Percentiles rank a stretch among this genome's conserved stretches.
phyloP scores from a whole-genome alignment of 2,113 vertebrate species.

The Bos javanicus region DNA sequence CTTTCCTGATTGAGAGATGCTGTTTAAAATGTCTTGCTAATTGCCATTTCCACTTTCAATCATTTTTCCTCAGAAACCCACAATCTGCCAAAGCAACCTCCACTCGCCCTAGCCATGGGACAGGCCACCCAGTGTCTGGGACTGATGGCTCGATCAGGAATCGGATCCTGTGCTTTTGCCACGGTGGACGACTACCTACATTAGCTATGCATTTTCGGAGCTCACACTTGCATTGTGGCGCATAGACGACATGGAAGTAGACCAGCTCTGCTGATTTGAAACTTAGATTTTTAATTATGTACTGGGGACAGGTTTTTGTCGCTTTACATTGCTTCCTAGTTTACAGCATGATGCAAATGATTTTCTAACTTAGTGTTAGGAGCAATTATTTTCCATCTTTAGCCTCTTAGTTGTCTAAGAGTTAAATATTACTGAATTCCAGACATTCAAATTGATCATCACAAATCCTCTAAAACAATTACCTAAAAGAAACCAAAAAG shows the following conservation, averaged over 20 bases:
- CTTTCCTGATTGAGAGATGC: background rate
- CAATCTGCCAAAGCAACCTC: slow-evolving; percentile 99
- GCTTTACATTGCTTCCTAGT: slow-evolving; percentile 93
- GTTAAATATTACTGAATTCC: slow-evolving; percentile 81
- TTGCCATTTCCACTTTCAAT: background rate
- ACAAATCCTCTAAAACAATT: slow-evolving; percentile 77
- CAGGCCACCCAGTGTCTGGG: slow-evolving; percentile 97
- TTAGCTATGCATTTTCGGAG: slow-evolving; percentile 86
- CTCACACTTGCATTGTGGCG: slow-evolving; percentile 64
- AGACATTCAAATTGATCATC: slow-evolving; percentile 79
- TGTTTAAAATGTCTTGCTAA: slow-evolving; percentile 29
- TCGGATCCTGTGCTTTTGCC: slow-evolving; percentile 97
- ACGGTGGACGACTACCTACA: slow-evolving; percentile 98
- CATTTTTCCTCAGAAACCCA: slow-evolving; percentile 89
- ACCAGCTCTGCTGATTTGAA: slow-evolving; percentile 85
- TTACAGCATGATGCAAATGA: slow-evolving; percentile 95
- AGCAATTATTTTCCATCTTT: slow-evolving; percentile 85
- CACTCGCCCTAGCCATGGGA: slow-evolving; percentile 94
- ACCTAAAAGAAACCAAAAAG: slow-evolving; percentile 83
- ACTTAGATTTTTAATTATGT: slow-evolving; percentile 83
- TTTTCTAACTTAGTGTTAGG: slow-evolving; percentile 90
- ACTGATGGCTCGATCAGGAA: slow-evolving; percentile 97
- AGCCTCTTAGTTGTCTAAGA: slow-evolving; percentile 86
- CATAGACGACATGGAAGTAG: slow-evolving; percentile 77
- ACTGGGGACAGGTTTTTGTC: slow-evolving; percentile 89